Conservation (phyloP, 2,113 vertebrate genomes). For the Phasianus colchicus region DNA sequence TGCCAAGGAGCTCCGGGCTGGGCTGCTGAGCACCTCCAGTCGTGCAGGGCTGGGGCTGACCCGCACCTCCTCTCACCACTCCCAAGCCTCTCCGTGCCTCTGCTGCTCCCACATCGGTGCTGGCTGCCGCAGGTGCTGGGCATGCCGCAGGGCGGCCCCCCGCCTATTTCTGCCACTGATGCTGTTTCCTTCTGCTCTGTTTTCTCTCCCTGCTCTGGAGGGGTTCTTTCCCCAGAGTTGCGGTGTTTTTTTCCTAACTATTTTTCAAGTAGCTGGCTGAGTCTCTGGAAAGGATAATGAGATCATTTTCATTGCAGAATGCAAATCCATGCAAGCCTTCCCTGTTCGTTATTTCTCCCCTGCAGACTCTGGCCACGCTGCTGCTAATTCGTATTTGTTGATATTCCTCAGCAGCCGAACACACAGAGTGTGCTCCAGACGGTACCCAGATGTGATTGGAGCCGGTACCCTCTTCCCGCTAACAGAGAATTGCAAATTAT, state of each 20-base stretch:
- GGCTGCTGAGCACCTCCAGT: rapidly evolving
- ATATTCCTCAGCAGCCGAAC: slow-evolving; percentile 31
- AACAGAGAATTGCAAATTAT: slow-evolving; percentile 22
- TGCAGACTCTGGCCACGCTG: not conserved
- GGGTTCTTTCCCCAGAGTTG: slow-evolving; percentile 20
- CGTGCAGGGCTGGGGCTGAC: rapidly evolving
- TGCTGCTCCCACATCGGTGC: rapidly evolving
- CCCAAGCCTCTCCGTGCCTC: not conserved
- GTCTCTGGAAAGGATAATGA: slow-evolving; percentile 52
- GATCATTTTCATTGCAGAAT: slow-evolving; percentile 44
- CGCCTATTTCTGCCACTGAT: not conserved
- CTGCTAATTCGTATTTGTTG: not conserved
- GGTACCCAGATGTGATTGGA: not conserved
- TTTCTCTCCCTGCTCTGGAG: not conserved
- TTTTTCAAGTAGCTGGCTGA: slow-evolving; percentile 52
- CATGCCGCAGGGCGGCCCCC: not conserved
- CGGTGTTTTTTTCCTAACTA: slow-evolving; percentile 44
- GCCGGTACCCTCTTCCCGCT: not conserved
- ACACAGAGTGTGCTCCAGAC: not conserved
- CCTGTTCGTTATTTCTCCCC: slow-evolving; percentile 12
- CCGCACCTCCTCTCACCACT: rapidly evolving
- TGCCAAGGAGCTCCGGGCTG: rapidly evolving
- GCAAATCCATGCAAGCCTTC: not conserved
- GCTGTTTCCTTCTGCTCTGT: not conserved
- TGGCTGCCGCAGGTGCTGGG: not conserved